Conservation (phyloP, 1,140 invertebrate species). For the Lordiphosa clarofinis region DNA sequence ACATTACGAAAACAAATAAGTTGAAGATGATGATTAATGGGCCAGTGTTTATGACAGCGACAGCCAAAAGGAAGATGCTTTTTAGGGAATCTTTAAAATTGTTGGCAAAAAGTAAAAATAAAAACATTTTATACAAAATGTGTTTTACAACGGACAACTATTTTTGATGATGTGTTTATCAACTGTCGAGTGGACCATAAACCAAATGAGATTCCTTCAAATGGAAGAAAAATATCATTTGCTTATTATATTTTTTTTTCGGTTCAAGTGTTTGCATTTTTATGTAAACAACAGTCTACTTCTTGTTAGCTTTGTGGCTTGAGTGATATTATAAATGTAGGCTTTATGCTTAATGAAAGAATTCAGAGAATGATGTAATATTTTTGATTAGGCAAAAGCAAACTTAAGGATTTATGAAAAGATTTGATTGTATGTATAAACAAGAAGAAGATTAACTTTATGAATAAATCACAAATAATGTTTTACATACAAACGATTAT, state of each 20-base stretch:
- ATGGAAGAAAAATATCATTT: too few species aligned
- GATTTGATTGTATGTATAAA: too few species aligned
- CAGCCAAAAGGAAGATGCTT: constrained; percentile 15
- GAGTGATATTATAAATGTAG: background rate
- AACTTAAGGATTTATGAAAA: too few species aligned
- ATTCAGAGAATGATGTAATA: constrained; percentile 6
- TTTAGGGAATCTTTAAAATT: constrained; percentile 11
- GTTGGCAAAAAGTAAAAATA: background rate
- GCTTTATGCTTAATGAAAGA: constrained; percentile 12
- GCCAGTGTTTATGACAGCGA: constrained; percentile 4
- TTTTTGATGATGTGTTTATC: constrained; percentile 20
- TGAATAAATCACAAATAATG: too few species aligned
- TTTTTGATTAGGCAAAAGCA: too few species aligned
- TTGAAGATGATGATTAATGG: constrained; percentile 10
- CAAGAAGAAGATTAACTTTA: too few species aligned
- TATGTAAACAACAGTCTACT: background rate
- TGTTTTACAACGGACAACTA: constrained; percentile 1
- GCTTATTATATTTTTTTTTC: background rate
- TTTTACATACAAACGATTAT: too few species aligned
- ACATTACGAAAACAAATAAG: constrained; percentile 31
- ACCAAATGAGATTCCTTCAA: constrained; percentile 6
- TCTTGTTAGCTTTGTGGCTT: background rate
- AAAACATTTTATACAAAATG: too few species aligned
- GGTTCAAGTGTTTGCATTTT: too few species aligned
- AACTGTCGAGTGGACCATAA: constrained; percentile 30